phyloP scores from a whole-genome alignment of 2,888 invertebrate species.

The Julus scandinavius region DNA sequence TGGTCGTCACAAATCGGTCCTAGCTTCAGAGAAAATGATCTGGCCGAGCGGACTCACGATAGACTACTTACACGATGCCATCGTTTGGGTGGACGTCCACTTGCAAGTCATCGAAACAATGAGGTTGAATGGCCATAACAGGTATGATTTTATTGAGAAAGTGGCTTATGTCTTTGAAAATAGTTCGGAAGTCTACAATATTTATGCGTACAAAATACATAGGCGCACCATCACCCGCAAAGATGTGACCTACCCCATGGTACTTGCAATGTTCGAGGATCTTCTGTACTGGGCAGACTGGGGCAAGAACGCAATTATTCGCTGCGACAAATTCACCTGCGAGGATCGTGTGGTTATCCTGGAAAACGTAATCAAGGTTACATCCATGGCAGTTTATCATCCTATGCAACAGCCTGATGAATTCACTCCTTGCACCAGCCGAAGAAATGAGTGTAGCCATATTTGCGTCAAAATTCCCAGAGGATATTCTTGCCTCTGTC shows the following conservation, averaged over 20 bases:
- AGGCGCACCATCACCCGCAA: constrained; percentile 39
- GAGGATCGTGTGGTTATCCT: background rate
- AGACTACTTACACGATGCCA: constrained; percentile 2
- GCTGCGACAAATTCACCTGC: constrained; percentile 53
- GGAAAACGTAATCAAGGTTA: constrained; percentile 47
- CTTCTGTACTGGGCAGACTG: constrained; percentile 55
- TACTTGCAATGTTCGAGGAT: constrained; percentile 52
- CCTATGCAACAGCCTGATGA: constrained; percentile 51
- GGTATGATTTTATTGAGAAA: constrained; percentile 28
- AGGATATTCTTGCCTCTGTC: constrained; percentile 53
- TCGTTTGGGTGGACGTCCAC: constrained; percentile 54
- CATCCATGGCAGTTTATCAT: constrained; percentile 42
- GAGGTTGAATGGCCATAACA: constrained; percentile 36
- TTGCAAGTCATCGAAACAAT: constrained; percentile 48
- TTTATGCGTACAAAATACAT: background rate
- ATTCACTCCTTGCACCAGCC: background rate
- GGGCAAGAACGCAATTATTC: constrained; percentile 44
- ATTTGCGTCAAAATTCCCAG: constrained; percentile 48
- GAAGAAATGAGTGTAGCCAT: constrained; percentile 49
- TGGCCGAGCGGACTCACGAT: constrained; percentile 53
- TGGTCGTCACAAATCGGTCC: background rate
- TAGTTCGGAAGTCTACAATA: background rate
- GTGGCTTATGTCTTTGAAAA: background rate
- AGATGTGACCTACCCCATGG: constrained; percentile 49
- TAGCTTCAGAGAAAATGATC: constrained; percentile 51